Evolutionary conservation across 1,140 invertebrate species (phyloP).

Genomic region (Aphaenogaster floridana): DNA sequence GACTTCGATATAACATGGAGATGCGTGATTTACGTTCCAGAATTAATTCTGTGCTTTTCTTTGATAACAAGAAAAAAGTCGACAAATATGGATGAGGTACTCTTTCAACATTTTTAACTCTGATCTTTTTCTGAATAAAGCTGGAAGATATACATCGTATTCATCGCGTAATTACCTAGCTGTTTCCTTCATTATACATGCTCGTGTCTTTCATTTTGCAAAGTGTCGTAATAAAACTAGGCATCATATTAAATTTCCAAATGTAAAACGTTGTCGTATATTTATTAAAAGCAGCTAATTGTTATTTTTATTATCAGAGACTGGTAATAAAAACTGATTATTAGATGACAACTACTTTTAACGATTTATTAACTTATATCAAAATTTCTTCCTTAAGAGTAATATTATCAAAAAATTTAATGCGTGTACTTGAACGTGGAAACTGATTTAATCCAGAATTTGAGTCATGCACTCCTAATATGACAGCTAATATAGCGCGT

Average conservation of each 20-base stretch:
- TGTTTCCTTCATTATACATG: constrained; percentile 1
- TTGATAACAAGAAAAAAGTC: not conserved
- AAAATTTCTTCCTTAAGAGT: not conserved
- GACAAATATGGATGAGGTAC: not conserved
- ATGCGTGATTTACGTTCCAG: not conserved
- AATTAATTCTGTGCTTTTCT: not conserved
- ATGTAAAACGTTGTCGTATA: not conserved
- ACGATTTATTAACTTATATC: constrained; percentile 1
- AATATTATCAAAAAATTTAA: constrained; percentile 14
- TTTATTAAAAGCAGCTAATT: constrained; percentile 6
- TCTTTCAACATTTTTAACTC: not conserved
- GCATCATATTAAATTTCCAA: not conserved
- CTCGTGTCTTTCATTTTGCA: not conserved
- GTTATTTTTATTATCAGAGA: constrained; percentile 21
- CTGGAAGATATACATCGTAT: not conserved
- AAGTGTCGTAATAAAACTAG: constrained; percentile 7
- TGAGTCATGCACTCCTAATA: not conserved
- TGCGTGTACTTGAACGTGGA: not conserved
- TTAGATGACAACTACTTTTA: not conserved
- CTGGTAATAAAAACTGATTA: constrained; percentile 8
- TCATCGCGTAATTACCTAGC: not conserved
- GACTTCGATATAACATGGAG: constrained; percentile 4
- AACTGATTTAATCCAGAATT: not conserved
- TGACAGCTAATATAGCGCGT: not conserved
- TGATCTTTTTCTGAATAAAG: not conserved